Conservation (phyloP, 2,113 vertebrate genomes). For the Mastomys coucha region DNA sequence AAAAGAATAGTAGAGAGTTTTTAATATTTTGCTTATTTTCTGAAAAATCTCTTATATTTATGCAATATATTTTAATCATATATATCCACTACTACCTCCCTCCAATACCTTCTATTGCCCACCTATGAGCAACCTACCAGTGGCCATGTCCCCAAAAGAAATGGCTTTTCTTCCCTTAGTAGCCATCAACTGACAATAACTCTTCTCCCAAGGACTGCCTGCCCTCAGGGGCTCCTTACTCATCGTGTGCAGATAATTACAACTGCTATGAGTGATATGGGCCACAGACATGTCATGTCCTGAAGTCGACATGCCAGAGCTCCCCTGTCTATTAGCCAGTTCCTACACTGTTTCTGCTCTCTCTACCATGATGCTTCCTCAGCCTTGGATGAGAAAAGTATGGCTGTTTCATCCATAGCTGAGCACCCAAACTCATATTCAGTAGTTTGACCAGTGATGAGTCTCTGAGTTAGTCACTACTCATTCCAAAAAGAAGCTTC, state of each 20-base stretch:
- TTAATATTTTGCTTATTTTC: neutral
- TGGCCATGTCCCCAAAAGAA: neutral
- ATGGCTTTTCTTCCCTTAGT: neutral
- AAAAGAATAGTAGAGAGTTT: neutral
- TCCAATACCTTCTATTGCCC: neutral
- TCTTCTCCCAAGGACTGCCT: neutral
- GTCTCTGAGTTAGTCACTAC: neutral
- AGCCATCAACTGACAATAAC: neutral
- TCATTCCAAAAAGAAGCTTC: neutral
- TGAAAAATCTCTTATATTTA: neutral
- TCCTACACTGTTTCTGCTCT: neutral
- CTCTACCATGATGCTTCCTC: neutral
- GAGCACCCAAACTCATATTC: neutral
- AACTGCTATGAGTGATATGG: neutral
- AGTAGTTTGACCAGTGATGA: neutral
- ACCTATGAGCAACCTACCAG: neutral
- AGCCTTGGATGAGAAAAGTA: too few species aligned
- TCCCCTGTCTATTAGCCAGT: neutral
- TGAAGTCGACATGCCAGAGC: neutral
- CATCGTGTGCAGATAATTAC: too few species aligned
- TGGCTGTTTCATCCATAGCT: too few species aligned
- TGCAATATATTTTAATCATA: neutral
- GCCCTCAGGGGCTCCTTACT: neutral
- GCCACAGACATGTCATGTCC: neutral
- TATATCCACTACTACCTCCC: neutral